Evolutionary conservation across 2,797 vertebrate genomes (phyloP), one percentile per base, ranked within the genome.

Genomic region (Chaetodon trifasciatus): DNA sequence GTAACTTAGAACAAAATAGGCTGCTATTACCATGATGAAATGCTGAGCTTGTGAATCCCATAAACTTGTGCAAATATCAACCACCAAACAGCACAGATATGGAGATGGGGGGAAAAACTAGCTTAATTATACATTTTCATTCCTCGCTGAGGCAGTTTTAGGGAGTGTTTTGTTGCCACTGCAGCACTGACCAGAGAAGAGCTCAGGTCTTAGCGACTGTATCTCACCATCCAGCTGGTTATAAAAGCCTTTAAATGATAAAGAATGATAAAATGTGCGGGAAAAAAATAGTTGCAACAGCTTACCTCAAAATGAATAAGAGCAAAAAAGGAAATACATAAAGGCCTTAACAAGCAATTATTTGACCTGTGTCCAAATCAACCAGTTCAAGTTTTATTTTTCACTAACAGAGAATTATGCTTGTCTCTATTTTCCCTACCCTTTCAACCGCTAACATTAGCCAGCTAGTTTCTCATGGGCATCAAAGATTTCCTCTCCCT

Each of bases 21-120:
- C 79, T 81, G 83, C 84, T 81, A 79, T 87, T 78, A 90, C 76
- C 62, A 62, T 55, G 69, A 68, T 77, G 81, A 84, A 79, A 84
- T 37, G 75, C 85, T 88, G 86, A 86, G 88, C 70, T 63, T 6
- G 79, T 83, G 70, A 79, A 86, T 84, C 80, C 64, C 35, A 49
- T 70, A 61, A 87, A 70, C 46, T 37, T 65, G 74, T 74, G 74
- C 75, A 82, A 90, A 84, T 82, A 87, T 86, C 71, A 66, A 83
- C 87, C 86, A 50, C 77, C 58, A 67, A 72, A 74, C 81, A 82
- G 79, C 62, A 0, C 56, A 63, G 71, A 86, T 85, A 81, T 52
- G 35, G 63, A 88, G 81, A 84, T 11, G 7, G 60, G 42, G 42
- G 78, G 47, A 5, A 73, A 82, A 83, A 70, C n/a, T 2, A 58